Percentiles rank a stretch among this genome's conserved stretches.
phyloP scores from a whole-genome alignment of 1,140 invertebrate genomes.

The Arctopsyche grandis region DNA sequence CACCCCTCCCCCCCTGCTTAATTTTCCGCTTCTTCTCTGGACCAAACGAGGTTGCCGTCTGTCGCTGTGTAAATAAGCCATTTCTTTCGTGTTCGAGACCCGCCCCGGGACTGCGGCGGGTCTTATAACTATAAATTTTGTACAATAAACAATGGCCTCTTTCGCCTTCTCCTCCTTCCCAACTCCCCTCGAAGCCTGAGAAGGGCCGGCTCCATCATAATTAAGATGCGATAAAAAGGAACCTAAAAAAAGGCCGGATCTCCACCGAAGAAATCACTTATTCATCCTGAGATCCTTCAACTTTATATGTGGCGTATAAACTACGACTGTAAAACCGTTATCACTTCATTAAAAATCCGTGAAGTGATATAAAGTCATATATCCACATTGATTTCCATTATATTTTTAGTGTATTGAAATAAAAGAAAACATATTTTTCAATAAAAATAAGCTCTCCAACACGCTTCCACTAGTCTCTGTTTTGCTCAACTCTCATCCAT shows the following conservation, averaged over 20 bases:
- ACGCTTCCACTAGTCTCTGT: too few relatives aligned
- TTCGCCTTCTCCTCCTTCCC: too few relatives aligned
- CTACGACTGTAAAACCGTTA: neutral
- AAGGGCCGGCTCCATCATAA: constrained; percentile 47
- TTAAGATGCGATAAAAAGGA: constrained; percentile 45
- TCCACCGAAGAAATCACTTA: constrained; percentile 36
- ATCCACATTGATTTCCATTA: too few relatives aligned
- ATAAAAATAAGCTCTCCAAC: too few relatives aligned
- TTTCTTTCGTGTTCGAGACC: constrained; percentile 38
- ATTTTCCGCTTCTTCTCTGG: neutral
- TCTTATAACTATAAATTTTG: constrained; percentile 47
- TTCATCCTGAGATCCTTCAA: constrained; percentile 13
- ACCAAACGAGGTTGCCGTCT: neutral
- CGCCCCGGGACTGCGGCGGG: constrained; percentile 30
- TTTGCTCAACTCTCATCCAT: too few relatives aligned
- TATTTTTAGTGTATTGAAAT: too few relatives aligned
- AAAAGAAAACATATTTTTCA: too few relatives aligned
- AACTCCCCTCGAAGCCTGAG: constrained; percentile 8
- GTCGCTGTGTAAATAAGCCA: constrained; percentile 45
- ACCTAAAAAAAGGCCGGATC: constrained; percentile 14
- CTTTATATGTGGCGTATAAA: constrained; percentile 6
- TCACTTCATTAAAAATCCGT: too few relatives aligned
- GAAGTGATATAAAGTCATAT: too few relatives aligned
- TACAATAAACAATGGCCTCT: constrained; percentile 43
- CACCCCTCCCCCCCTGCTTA: neutral